Evolutionary conservation across 2,113 vertebrate genomes (phyloP).

Genomic region (Pseudorectes ferrugineus): DNA sequence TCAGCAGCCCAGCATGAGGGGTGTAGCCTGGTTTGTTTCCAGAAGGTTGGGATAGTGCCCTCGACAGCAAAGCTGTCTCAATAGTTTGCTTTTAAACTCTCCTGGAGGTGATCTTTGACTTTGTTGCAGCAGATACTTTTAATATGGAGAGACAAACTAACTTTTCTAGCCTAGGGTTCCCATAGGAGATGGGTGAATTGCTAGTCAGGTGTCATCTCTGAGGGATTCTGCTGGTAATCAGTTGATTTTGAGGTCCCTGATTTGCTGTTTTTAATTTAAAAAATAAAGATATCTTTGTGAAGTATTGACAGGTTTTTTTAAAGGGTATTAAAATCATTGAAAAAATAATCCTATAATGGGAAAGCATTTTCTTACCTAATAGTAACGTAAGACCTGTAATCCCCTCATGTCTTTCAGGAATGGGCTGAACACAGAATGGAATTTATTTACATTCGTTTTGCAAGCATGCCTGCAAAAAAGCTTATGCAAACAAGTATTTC

Average conservation of each 20-base stretch:
- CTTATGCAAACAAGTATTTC: not conserved
- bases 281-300: not conserved
- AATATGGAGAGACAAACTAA: not conserved
- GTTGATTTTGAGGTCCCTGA: not conserved
- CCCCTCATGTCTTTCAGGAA: not conserved
- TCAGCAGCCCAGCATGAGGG: not conserved
- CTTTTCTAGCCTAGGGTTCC: not conserved
- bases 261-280: not conserved
- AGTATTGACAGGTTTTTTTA: accelerated
- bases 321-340: not conserved
- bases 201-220: not conserved
- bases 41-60: not conserved
- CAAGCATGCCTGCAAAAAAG: not conserved
- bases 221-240: not conserved
- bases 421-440: not conserved
- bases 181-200: not conserved
- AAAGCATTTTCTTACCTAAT: not conserved
- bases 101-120: not conserved
- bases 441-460: not conserved
- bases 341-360: not conserved
- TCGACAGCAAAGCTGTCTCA: not conserved
- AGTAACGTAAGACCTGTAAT: not conserved
- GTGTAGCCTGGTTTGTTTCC: not conserved
- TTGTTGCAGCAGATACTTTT: not conserved
- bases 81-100: not conserved